Evolutionary conservation across 2,797 vertebrate genomes (phyloP), one percentile per base, ranked within the genome.

Genomic region (Poliocrania exsul): DNA sequence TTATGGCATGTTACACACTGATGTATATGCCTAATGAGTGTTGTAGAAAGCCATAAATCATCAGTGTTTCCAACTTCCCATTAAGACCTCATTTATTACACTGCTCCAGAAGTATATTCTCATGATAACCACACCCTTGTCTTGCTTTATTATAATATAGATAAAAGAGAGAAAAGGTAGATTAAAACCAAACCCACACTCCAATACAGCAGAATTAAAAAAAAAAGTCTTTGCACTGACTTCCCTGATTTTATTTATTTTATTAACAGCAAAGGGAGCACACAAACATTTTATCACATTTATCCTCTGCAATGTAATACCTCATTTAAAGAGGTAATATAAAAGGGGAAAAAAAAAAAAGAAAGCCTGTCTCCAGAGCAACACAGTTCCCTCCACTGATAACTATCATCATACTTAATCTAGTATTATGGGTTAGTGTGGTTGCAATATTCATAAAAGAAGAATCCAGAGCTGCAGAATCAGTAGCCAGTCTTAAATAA

Each of bases 11-110:
- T 75, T 94, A 57, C 58, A 95, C 47, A 53, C 64, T 85, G 81
- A 96, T 84, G 75, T 93, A 31, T 73, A 80, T 81, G 64, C 35
- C 64, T 92, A 97, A 96, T 94, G 94, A 96, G 72, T 90, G 62
- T 47, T 96, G 92, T 73, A 84, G 69, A 92, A 89, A 95, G 77
- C 25, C 47, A 82, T 93, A 96, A 94, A 95, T 96, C 84, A 95
- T 42, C 67, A 60, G 33, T 3, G 3, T 80, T 96, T 69, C 66
- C 78, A 69, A 28, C 24, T 89, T 86, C 31, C 71, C 79, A 89
- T 94, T 94, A 95, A 77, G 84, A 73, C 21, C 16, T 90, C 75
- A 79, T 73, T 86, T 87, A 78, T 87, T 83, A 46, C 47, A 67
- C 71, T 53, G 83, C 31, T 67, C 47, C 64, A 95, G 56, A 69